phyloP scores from a whole-genome alignment of 2,888 invertebrate genomes.

The Pandemis corylana region DNA sequence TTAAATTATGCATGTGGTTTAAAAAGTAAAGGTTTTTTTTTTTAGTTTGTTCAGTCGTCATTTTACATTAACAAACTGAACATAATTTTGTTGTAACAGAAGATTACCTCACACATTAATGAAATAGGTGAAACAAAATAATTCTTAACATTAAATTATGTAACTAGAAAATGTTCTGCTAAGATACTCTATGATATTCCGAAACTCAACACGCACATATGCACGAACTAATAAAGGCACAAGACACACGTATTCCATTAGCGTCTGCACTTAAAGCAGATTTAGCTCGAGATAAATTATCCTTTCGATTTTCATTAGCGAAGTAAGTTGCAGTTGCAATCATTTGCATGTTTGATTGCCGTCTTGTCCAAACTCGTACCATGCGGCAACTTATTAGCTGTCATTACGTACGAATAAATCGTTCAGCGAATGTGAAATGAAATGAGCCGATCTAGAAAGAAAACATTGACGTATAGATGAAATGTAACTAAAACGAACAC shows the following conservation, averaged over 20 bases:
- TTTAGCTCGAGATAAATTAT: slow-evolving; percentile 33
- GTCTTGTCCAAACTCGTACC: neutral
- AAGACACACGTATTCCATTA: slow-evolving; percentile 28
- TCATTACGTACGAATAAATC: neutral
- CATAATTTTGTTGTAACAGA: too few species aligned
- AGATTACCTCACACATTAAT: too few species aligned
- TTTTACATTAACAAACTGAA: too few species aligned
- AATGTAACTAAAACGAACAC: neutral
- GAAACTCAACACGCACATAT: neutral
- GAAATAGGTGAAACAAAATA: too few species aligned
- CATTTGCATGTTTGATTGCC: slow-evolving; percentile 42
- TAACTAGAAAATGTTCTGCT: too few species aligned
- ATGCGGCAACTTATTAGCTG: neutral
- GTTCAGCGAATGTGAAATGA: neutral
- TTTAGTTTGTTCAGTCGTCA: too few species aligned
- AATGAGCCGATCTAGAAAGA: neutral
- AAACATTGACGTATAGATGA: neutral
- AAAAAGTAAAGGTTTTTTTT: too few species aligned
- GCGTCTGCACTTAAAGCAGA: slow-evolving; percentile 14
- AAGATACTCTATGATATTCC: neutral
- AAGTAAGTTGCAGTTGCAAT: slow-evolving; percentile 8
- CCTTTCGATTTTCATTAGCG: slow-evolving; percentile 39
- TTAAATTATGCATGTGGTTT: too few species aligned
- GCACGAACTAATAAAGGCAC: slow-evolving; percentile 12
- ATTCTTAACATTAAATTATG: too few species aligned